Percentiles rank a stretch among this genome's conserved stretches.
phyloP scores from a whole-genome alignment of 2,888 invertebrate genomes.

The Noctuana brunneofusca region DNA sequence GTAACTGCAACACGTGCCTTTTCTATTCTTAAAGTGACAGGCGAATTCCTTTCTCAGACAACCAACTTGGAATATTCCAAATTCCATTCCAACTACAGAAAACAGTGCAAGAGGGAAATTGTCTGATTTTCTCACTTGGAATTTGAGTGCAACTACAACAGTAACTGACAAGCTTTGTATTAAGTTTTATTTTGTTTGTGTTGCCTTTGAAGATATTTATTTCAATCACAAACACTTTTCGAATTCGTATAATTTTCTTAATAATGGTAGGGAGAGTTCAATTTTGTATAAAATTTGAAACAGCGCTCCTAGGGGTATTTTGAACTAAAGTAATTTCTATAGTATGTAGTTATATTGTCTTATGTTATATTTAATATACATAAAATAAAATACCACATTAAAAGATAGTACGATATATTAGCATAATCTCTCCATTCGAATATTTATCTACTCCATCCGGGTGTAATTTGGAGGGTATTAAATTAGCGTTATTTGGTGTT shows the following conservation, averaged over 20 bases:
- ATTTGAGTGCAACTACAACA: conserved; percentile 21
- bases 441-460: conserved; percentile 40
- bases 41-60: conserved; percentile 24
- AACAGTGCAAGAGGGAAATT: conserved; percentile 28
- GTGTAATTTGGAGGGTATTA: conserved; percentile 46
- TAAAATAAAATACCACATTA: neutral
- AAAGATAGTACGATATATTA: conserved; percentile 27
- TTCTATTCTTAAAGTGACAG: conserved; percentile 24
- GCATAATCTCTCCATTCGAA: conserved; percentile 40
- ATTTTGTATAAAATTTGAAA: too few species aligned
- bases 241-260: too few species aligned
- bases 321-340: too few species aligned
- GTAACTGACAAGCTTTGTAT: conserved; percentile 16
- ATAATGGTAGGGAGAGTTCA: too few species aligned
- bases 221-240: neutral
- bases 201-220: neutral
- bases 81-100: conserved; percentile 29
- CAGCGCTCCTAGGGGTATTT: too few species aligned
- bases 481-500: conserved; percentile 50
- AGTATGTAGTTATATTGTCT: too few species aligned
- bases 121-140: conserved; percentile 23
- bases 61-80: conserved; percentile 24
- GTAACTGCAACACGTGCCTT: conserved; percentile 10
- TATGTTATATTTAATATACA: neutral
- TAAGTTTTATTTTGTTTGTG: conserved; percentile 16